Conservation (phyloP, 1,140 invertebrate genomes). For the Eumaeus atala region DNA sequence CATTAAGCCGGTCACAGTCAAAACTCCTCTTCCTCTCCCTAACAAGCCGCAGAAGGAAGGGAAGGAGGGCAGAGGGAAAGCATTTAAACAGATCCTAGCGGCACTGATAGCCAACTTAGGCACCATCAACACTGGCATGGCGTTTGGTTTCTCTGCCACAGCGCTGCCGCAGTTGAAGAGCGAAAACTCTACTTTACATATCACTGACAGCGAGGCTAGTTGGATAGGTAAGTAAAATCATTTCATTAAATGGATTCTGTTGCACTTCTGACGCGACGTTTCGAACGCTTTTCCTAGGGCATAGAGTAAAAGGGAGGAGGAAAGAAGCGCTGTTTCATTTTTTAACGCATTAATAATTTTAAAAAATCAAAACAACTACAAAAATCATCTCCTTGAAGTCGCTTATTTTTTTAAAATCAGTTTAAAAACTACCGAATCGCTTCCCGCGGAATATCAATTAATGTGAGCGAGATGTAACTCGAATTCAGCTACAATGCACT, state of each 20-base stretch:
- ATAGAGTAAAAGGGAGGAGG: too few species aligned
- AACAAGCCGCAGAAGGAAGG: conserved; percentile 34
- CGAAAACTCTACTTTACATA: conserved; percentile 73
- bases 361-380: too few species aligned
- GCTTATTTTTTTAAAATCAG: too few species aligned
- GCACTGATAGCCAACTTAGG: conserved; percentile 79
- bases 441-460: too few species aligned
- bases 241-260: background rate
- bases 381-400: too few species aligned
- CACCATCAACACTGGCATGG: conserved; percentile 82
- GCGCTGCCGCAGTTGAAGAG: conserved; percentile 79
- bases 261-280: too few species aligned
- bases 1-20: conserved; percentile 32
- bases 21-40: conserved; percentile 30
- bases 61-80: conserved; percentile 70
- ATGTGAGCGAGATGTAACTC: too few species aligned
- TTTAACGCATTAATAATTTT: too few species aligned
- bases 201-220: conserved; percentile 78
- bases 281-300: too few species aligned
- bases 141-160: conserved; percentile 84
- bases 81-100: conserved; percentile 76
- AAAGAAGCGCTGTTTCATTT: too few species aligned
- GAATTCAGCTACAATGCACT: too few species aligned
- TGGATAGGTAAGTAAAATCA: conserved; percentile 80
- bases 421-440: too few species aligned